Conservation (phyloP, 2,113 vertebrate genomes). For the Carlito syrichta region DNA sequence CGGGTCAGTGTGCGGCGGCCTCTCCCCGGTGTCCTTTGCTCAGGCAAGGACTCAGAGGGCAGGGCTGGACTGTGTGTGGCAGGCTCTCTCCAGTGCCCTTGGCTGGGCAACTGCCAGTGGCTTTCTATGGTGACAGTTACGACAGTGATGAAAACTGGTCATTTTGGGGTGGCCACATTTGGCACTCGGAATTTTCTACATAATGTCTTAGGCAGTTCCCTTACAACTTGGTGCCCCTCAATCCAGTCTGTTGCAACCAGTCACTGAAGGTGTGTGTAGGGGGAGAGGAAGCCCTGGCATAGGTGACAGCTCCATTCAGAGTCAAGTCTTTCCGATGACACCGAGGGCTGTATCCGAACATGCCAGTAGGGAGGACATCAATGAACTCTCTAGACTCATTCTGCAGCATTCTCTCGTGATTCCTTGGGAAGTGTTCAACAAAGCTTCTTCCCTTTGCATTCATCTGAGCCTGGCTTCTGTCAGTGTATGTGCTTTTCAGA, state of each 20-base stretch:
- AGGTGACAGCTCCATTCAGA: not conserved
- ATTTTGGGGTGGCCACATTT: no score
- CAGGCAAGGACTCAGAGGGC: not conserved
- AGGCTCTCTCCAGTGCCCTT: not conserved
- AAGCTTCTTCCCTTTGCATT: constrained; percentile 10
- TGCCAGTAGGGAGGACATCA: not conserved
- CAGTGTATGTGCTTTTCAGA: constrained; percentile 56
- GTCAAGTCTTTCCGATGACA: not conserved
- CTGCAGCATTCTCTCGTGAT: not conserved
- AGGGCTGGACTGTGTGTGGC: not conserved
- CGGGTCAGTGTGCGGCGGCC: not conserved
- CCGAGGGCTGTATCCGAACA: not conserved
- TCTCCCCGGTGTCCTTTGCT: no score
- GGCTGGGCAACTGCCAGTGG: not conserved
- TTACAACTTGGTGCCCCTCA: not conserved
- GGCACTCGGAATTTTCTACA: not conserved
- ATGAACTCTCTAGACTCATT: not conserved
- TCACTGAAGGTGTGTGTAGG: no score
- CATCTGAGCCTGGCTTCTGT: constrained; percentile 50
- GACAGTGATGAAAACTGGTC: not conserved
- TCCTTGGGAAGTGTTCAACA: constrained; percentile 5
- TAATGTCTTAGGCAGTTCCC: not conserved
- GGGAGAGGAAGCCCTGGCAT: no score
- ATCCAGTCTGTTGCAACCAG: not conserved
- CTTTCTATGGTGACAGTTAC: not conserved